Evolutionary conservation across 2,888 invertebrate species (phyloP), one percentile per base, ranked within the genome.

Genomic region (Cryptus viduatorius): DNA sequence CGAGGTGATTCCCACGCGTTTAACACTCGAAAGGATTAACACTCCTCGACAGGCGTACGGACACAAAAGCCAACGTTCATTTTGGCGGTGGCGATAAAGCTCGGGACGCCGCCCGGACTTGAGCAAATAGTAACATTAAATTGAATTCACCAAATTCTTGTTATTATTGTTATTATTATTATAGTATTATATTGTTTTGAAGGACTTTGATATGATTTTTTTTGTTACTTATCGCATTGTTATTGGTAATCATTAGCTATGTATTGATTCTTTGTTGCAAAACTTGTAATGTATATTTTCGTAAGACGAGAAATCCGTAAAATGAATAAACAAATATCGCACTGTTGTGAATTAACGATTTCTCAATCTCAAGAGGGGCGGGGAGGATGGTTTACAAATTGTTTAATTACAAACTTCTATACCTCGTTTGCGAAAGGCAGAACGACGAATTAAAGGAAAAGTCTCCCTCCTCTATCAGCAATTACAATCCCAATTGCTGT

Each of bases 1-100:
- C 67, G 75, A 86, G 50, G 83, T 81, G 88, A 87, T 89, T 89
- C 89, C 89, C 89, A 89, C 89, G 89, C 88, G 79, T 86, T 86
- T 86, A 85, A 86, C 85, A 87, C 86, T 87, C 76, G 84, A 81
- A 87, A 85, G 87, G 88, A 89, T 89, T 86, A 88, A 87, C 85
- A 56, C 86, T 65, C 24, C 59, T 16, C 56, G 14, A 7, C 56
- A 14, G 53, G 42, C 14, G n/a, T 10, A 59, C 42, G 42, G 59
- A 78, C 68, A 16, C n/a, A 37, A 19, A 1, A 67, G 10, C 12
- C 59, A 69, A 64, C 48, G 67, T 56, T 72, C 37, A 71, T 61
- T 48, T 24, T 68, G 16, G 59, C 48, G 61, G 46, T 67, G 80
- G 79, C 7, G 59, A 59, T 77, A 77, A 80, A 73, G 77, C 68